These are phyloP conservation scores for Acinonyx jubatus DNA, from an alignment of 2,113 vertebrate genomes.

Conservation along the genomic window DNA sequence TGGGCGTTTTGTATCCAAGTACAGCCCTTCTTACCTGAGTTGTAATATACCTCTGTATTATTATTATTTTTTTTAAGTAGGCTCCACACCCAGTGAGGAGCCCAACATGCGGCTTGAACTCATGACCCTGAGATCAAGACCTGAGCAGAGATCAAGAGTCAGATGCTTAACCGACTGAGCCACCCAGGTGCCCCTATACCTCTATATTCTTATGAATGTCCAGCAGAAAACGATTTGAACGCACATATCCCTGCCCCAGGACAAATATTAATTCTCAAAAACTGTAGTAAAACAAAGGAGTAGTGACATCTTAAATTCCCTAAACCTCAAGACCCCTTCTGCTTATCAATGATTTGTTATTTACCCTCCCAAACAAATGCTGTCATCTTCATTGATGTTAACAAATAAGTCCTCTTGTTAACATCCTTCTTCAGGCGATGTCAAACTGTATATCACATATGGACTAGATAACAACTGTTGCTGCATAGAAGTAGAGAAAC, in stretches of 20 bases:
- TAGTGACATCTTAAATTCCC: neutral
- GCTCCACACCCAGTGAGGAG: no score
- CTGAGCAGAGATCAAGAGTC: no score
- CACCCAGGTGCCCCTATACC: no score
- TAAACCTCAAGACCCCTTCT: neutral
- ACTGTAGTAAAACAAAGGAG: neutral
- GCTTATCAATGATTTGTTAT: neutral
- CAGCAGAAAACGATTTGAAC: neutral
- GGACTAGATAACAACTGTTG: neutral
- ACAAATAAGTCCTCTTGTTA: neutral
- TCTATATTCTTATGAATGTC: neutral
- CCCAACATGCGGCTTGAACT: no score
- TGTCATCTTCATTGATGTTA: neutral
- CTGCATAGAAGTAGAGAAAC: neutral
- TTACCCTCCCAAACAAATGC: neutral
- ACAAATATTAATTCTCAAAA: neutral
- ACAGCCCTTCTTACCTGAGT: neutral
- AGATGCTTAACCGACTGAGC: no score
- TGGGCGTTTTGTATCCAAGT: neutral
- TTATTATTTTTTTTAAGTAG: no score
- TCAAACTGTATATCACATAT: neutral
- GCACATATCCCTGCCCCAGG: neutral
- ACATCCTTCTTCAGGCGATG: neutral
- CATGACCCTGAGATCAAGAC: no score
- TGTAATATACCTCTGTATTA: neutral